A percentile compares a stretch with the other conserved stretches of the same genome.
Conservation (phyloP, 2,113 vertebrate species). For the Brachypteracias leptosomus region DNA sequence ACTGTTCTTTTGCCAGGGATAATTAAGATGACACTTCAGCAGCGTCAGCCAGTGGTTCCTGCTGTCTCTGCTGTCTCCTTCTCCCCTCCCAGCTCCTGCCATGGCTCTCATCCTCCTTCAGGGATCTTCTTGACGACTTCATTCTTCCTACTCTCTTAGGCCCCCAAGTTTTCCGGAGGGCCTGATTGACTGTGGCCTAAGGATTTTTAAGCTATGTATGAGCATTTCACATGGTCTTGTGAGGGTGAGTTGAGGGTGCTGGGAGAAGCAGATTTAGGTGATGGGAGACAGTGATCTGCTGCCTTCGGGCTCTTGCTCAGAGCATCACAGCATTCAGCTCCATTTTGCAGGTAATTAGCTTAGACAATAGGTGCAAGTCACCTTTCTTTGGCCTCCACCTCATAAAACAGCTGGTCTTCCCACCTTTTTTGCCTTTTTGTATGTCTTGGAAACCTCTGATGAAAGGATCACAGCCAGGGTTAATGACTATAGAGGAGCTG, state of each 20-base stretch:
- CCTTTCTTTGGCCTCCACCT: neutral
- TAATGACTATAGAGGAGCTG: neutral
- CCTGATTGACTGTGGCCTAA: neutral
- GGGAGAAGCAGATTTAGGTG: neutral
- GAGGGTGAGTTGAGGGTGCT: neutral
- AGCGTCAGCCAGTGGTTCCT: neutral
- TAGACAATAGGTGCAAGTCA: neutral
- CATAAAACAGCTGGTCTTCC: neutral
- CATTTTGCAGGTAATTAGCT: neutral
- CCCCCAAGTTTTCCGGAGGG: neutral
- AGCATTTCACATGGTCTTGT: neutral
- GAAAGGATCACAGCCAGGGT: neutral
- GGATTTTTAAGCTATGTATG: neutral
- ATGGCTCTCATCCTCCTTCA: neutral
- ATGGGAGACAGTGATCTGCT: neutral
- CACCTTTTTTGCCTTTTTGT: neutral
- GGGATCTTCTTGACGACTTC: neutral
- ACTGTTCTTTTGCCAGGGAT: conserved; percentile 61
- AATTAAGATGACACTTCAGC: conserved; percentile 49
- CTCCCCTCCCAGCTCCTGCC: neutral
- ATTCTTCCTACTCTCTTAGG: neutral
- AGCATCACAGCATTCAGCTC: neutral
- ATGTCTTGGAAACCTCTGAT: neutral
- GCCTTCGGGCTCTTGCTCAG: neutral
- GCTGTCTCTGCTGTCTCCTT: neutral